Base-by-base conservation (phyloP, 35 echinoderm and acorn worm species). In the Patiria miniata region DNA sequence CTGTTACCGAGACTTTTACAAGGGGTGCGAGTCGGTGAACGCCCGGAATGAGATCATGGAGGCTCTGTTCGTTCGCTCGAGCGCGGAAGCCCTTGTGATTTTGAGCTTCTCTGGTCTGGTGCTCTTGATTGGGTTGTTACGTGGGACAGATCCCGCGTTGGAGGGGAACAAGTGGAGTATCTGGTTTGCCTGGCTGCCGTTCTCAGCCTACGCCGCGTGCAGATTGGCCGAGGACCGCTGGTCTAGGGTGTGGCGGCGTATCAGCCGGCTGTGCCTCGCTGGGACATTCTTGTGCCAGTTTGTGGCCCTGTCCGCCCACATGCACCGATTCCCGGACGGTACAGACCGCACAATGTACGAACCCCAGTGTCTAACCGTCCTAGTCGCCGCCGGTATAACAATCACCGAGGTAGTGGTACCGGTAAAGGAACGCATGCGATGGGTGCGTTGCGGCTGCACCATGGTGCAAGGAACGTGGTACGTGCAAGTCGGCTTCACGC, bases 331-430 rank as follows among this genome's bases (percentile, higher is more conserved):
- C 60, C 89, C 93, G 1, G 26, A 19, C n/a, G 89, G 85, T 2
- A 84, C 65, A 8, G 93, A 95, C 81, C 90, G 83, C 40, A 82
- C 89, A 9, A 95, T 95, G 93, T 95, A 95, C 69, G 91, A 89
- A 19, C 93, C 93, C 18, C 52, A 90, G 16, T 91, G 85, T 16
- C 68, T 86, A 6, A 59, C 91, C n/a, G 91, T 91, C 50, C 88
- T 91, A 51, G 86, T 87, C 68, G 88, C 93, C 0, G 80, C 89
- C 3, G 17, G 91, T n/a, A 51, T 95, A 28, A 73, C 91, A 12
- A 39, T 95, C 2, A 89, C 83, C 17, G 93, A 95, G 80, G 32
- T 91, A 5, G 52, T 95, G 30, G 69, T 91, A 23, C 93, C 93
- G 36, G 52, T 77, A 36, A 79, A 81, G 53, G 79, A 91, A 33